Conservation (phyloP, 2,113 vertebrate species). For the Pituophis catenifer region DNA sequence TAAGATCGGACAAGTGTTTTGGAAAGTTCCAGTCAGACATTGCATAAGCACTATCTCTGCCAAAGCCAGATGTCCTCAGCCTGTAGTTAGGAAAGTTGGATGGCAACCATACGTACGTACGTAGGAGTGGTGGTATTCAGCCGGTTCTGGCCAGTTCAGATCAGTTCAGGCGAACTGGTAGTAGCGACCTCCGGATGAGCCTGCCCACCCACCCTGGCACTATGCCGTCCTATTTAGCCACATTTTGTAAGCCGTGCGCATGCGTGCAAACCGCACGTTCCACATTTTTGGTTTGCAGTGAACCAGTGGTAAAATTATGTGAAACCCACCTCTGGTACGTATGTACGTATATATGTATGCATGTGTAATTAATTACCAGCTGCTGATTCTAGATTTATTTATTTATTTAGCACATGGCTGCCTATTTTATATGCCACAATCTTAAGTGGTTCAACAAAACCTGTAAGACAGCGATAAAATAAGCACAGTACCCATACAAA, state of each 20-base stretch:
- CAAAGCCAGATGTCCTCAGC: not conserved
- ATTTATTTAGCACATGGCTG: not conserved
- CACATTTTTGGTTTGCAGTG: too few relatives aligned
- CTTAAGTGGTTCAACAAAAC: not conserved
- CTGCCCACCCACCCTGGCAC: too few relatives aligned
- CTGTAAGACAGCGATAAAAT: not conserved
- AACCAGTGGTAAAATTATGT: too few relatives aligned
- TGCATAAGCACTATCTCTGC: not conserved
- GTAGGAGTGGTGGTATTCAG: too few relatives aligned
- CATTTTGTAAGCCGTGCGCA: too few relatives aligned
- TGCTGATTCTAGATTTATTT: not conserved
- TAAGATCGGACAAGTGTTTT: not conserved
- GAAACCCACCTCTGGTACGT: too few relatives aligned
- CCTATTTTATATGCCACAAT: not conserved
- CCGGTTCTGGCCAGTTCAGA: too few relatives aligned
- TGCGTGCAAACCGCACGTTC: too few relatives aligned
- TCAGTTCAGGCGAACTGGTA: too few relatives aligned
- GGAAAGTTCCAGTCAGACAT: not conserved
- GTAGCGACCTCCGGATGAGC: too few relatives aligned
- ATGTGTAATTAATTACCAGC: not conserved
- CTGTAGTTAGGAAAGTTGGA: not conserved
- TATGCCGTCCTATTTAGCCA: too few relatives aligned
- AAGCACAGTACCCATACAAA: not conserved
- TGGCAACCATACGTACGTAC: not conserved
- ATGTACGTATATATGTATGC: not conserved